Evolutionary conservation across 2,113 vertebrate genomes (phyloP), one percentile per base, ranked within the genome.

Genomic region (Carettochelys insculpta): DNA sequence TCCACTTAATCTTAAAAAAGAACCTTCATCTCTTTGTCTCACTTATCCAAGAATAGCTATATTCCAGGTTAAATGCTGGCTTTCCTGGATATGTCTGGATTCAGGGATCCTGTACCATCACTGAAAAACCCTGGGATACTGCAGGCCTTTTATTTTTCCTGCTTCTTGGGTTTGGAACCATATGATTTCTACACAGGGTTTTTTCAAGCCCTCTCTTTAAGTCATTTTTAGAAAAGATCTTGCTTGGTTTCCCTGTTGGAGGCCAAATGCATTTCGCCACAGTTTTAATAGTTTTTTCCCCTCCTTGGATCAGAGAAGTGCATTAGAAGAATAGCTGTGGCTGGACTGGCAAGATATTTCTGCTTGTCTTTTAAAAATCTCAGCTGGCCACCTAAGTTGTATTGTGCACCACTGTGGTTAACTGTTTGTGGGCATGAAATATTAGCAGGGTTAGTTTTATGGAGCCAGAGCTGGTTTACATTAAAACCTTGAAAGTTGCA

Each of bases 171-270:
- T 82, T 86, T 89, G 83, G 78, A 96, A 96, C 71, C 87, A 61
- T 83, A 87, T 92, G 47, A 93, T 94, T 95, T 92, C 61, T 68
- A 68, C 79, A 86, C 77, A 92, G 77, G 68, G 87, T 88, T 95
- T n/a, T 96, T 95, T 53, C 80, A 82, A 96, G 91, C 79, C 71
- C 58, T 85, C 6, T 73, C 50, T 61, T 50, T 20, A 65, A 79
- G 87, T 83, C 94, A 94, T 94, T 95, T 97, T 97, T 96, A 95
- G 95, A 89, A 95, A 94, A 79, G 2, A 90, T 45, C 58, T 95
- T 93, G 71, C 94, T 96, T 89, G 82, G 45, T 96, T 96, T 95
- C 38, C 7, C 73, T 84, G 88, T 84, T 80, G 90, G 92, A 78
- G 75, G 61, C 90, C 92, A 90, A 47, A 71, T 84, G 83, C 29